These are phyloP conservation scores for Circaetus cinerascens DNA, from an alignment of 2,113 vertebrate species.

Conservation along the genomic window DNA sequence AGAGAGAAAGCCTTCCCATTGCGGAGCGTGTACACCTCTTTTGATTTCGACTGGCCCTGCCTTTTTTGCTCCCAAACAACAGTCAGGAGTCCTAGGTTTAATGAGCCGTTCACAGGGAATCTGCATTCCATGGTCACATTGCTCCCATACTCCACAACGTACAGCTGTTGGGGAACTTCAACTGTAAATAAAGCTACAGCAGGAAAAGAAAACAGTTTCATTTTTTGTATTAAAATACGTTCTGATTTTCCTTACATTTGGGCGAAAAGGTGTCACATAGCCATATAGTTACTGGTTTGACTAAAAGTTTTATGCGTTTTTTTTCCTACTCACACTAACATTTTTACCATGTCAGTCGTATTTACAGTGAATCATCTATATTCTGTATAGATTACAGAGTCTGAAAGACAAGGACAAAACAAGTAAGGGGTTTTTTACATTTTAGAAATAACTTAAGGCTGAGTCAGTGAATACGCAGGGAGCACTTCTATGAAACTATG, in stretches of 20 bases:
- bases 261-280: not conserved
- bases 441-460: not conserved
- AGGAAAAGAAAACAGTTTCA: not conserved
- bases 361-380: not conserved
- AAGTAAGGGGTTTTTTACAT: not conserved
- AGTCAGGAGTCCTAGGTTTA: conserved; percentile 42
- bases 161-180: conserved; percentile 64
- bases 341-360: not conserved
- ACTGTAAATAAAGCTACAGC: conserved; percentile 81
- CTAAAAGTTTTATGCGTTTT: not conserved
- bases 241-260: not conserved
- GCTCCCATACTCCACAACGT: conserved; percentile 66
- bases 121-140: conserved; percentile 79
- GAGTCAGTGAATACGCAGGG: not conserved
- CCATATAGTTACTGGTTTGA: not conserved
- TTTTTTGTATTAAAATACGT: not conserved
- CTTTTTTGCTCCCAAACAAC: conserved; percentile 75
- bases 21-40: conserved; percentile 65
- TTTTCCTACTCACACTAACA: not conserved
- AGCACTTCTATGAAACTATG: not conserved
- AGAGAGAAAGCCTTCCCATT: not conserved
- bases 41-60: not conserved
- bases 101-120: conserved; percentile 63
- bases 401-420: not conserved
- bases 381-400: not conserved